phyloP scores from a whole-genome alignment of 2,797 vertebrate species.

The Arnoldichthys spilopterus region DNA sequence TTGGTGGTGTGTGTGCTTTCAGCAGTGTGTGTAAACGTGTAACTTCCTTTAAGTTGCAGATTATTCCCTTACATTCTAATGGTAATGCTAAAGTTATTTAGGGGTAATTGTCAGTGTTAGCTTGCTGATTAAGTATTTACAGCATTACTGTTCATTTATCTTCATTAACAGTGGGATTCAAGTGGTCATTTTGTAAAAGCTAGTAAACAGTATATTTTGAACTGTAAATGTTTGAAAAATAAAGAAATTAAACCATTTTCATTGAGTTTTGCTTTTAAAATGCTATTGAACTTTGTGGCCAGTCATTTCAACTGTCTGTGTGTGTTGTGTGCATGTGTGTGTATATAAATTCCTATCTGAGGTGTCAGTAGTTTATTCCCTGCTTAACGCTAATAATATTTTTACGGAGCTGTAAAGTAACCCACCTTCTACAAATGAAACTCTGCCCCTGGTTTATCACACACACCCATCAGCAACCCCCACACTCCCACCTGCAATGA shows the following conservation, averaged over 20 bases:
- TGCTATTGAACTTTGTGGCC: no score
- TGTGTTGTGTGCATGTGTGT: neutral
- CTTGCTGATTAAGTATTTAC: slow-evolving; percentile 54
- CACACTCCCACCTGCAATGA: no score
- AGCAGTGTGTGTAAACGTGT: neutral
- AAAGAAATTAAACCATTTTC: slow-evolving; percentile 18
- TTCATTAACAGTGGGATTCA: slow-evolving; percentile 66
- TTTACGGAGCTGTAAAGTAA: neutral
- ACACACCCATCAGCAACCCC: no score
- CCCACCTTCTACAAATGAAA: slow-evolving; percentile 26
- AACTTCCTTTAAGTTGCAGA: neutral
- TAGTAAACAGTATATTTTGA: slow-evolving; percentile 78
- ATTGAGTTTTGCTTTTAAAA: neutral
- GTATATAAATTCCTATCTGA: neutral
- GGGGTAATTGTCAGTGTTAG: neutral
- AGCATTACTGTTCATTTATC: slow-evolving; percentile 61
- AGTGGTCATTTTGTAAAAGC: slow-evolving; percentile 77
- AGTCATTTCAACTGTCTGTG: no score
- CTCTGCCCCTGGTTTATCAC: no score
- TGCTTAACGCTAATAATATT: neutral
- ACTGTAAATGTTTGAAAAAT: slow-evolving; percentile 71
- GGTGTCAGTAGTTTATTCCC: neutral
- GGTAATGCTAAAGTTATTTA: neutral
- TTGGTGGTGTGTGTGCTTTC: neutral
- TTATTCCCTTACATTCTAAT: neutral